Percentiles rank a stretch among this genome's conserved stretches.
These are phyloP conservation scores for Callitettix versicolor DNA, from an alignment of 1,140 invertebrate genomes.

Conservation along the genomic window DNA sequence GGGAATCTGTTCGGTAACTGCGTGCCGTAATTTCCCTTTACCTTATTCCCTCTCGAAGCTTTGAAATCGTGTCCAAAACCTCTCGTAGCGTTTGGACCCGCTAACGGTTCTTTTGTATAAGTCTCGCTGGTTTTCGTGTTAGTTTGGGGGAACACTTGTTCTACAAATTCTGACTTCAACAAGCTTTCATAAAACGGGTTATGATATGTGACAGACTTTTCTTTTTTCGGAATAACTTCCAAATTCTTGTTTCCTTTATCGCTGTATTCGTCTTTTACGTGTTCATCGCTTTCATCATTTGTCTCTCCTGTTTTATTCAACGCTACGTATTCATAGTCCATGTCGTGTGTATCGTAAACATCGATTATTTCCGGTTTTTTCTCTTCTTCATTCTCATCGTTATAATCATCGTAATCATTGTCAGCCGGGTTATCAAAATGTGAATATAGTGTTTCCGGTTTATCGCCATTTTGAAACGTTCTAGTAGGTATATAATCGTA, in stretches of 20 bases:
- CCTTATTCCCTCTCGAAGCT: slow-evolving; percentile 6
- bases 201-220: no score
- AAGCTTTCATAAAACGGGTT: no score
- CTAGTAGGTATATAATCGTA: not conserved
- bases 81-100: slow-evolving; percentile 6
- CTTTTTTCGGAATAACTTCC: no score
- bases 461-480: slow-evolving; percentile 1
- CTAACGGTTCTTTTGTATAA: slow-evolving; percentile 7
- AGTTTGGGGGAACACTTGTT: no score
- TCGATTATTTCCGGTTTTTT: not conserved
- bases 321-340: slow-evolving; percentile 4
- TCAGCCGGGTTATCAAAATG: not conserved
- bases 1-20: not conserved
- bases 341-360: not conserved
- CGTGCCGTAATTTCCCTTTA: not conserved
- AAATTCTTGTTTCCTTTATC: not conserved
- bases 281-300: not conserved
- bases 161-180: no score
- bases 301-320: no score
- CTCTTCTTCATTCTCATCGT: not conserved
- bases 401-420: not conserved
- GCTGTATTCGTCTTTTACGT: not conserved
- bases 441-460: not conserved
- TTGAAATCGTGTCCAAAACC: slow-evolving; percentile 14
- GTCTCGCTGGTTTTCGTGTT: no score